phyloP scores from a whole-genome alignment of 2,797 vertebrate genomes.

The Gambusia yucatana region DNA sequence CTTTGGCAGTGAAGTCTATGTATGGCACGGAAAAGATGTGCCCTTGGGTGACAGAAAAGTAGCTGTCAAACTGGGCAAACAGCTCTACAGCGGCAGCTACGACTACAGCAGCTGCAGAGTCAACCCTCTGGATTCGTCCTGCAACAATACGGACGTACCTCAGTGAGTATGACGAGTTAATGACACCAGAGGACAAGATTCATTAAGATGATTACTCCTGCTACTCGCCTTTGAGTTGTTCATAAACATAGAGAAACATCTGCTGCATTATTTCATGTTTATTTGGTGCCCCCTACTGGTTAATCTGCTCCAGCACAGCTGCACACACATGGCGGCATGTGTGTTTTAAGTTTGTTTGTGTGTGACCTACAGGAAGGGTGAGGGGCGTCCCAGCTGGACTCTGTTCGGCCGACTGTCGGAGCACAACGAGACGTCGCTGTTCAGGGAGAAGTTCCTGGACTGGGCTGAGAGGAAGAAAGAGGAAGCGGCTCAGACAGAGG shows the following conservation, averaged over 20 bases:
- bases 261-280: slow-evolving; percentile 20
- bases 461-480: slow-evolving; percentile 84
- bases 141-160: slow-evolving; percentile 66
- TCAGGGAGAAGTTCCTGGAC: slow-evolving; percentile 87
- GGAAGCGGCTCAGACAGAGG: slow-evolving; percentile 66
- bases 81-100: slow-evolving; percentile 80
- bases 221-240: neutral
- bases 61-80: slow-evolving; percentile 84
- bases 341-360: slow-evolving; percentile 6
- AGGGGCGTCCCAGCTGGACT: slow-evolving; percentile 82
- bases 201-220: neutral
- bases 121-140: slow-evolving; percentile 81
- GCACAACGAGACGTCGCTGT: slow-evolving; percentile 86
- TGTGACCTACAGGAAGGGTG: slow-evolving; percentile 72
- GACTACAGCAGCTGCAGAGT: slow-evolving; percentile 83
- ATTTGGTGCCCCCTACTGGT: slow-evolving; percentile 65
- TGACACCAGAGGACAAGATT: neutral
- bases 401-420: slow-evolving; percentile 84
- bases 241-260: neutral
- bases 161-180: slow-evolving; percentile 68
- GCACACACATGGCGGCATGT: neutral
- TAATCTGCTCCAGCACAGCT: slow-evolving; percentile 26
- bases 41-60: slow-evolving; percentile 82
- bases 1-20: slow-evolving; percentile 85
- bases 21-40: slow-evolving; percentile 87